Evolutionary conservation across 2,797 vertebrate species (phyloP).

Genomic region (Picus viridis): DNA sequence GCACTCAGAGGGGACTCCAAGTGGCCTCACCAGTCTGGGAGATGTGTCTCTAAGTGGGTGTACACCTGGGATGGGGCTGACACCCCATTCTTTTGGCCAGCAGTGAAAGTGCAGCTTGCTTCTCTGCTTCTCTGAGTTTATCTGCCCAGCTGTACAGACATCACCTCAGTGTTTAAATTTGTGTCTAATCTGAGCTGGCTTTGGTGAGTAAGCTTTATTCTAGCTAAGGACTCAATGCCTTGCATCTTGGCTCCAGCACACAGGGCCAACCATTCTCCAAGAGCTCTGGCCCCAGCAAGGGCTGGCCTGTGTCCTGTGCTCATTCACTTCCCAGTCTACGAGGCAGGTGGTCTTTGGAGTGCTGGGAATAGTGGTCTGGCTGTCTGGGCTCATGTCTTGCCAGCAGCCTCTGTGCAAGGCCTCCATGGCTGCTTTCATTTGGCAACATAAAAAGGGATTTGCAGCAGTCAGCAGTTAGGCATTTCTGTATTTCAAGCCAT

Average conservation of each 20-base stretch:
- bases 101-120: background rate
- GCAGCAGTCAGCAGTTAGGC: background rate
- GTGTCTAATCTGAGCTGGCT: background rate
- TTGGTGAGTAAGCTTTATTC: background rate
- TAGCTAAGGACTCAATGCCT: background rate
- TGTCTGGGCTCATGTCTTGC: background rate
- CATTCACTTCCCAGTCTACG: fast-evolving
- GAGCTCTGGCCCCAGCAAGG: background rate
- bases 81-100: background rate
- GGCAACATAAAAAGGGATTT: background rate
- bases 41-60: background rate
- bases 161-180: conserved; percentile 24
- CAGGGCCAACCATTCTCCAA: fast-evolving
- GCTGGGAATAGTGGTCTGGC: background rate
- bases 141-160: background rate
- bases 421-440: background rate
- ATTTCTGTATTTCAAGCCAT: background rate
- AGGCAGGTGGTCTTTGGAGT: fast-evolving
- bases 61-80: background rate
- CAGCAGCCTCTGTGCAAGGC: background rate
- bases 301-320: fast-evolving
- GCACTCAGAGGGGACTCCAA: background rate
- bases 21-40: background rate
- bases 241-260: fast-evolving
- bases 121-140: background rate